These are phyloP conservation scores for Anolis sagrei DNA, from an alignment of 2,113 vertebrate species.

Conservation along the genomic window DNA sequence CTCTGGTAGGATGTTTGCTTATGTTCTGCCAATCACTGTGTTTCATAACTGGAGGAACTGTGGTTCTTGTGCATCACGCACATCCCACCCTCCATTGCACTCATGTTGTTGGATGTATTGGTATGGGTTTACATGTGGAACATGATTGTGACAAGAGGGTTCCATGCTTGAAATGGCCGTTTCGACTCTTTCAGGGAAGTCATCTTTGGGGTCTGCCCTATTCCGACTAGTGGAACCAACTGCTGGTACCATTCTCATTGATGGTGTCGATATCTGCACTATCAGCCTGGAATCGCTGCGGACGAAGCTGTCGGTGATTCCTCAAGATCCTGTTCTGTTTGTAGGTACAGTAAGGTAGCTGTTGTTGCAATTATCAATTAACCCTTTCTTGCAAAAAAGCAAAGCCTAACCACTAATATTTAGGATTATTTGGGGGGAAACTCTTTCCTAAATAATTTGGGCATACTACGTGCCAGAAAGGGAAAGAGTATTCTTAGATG, in stretches of 20 bases:
- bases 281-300: conserved; percentile 80
- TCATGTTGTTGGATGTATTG: no score
- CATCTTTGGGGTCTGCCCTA: conserved; percentile 79
- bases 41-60: background rate
- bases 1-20: conserved; percentile 72
- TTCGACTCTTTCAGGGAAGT: conserved; percentile 77
- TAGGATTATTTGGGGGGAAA: no score
- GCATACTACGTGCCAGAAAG: no score
- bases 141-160: no score
- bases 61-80: no score
- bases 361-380: conserved; percentile 40
- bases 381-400: conserved; percentile 16
- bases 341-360: conserved; percentile 83
- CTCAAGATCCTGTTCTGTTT: conserved; percentile 85
- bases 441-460: no score
- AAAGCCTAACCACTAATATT: background rate
- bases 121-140: no score
- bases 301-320: conserved; percentile 83
- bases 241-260: conserved; percentile 78
- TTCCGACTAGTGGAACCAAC: conserved; percentile 81
- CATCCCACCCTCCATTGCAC: no score
- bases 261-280: conserved; percentile 73
- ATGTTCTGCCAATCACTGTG: background rate
- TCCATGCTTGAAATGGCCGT: no score
- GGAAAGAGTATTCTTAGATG: no score